A percentile compares a stretch with the other conserved stretches of the same genome.
Conservation (phyloP, 2,113 vertebrate genomes). For the Condylura cristata region DNA sequence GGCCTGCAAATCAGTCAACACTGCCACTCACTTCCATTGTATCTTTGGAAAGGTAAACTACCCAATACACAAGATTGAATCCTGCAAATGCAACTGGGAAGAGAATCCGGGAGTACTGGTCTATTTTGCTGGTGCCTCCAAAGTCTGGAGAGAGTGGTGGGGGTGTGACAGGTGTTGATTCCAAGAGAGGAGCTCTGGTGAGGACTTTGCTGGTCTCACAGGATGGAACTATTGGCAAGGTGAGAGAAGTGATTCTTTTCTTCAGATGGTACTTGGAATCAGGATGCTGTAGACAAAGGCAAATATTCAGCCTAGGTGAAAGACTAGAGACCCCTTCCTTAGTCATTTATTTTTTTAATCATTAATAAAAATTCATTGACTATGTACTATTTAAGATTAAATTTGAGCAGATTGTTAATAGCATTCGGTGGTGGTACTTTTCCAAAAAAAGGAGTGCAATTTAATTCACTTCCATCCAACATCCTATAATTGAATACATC, state of each 20-base stretch:
- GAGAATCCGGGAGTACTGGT: constrained; percentile 97
- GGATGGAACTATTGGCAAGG: constrained; percentile 85
- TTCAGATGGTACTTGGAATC: constrained; percentile 92
- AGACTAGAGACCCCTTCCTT: neutral
- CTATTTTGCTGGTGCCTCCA: constrained; percentile 95
- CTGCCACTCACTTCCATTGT: constrained; percentile 94
- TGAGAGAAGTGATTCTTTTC: constrained; percentile 91
- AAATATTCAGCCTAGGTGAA: neutral
- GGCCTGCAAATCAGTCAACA: constrained; percentile 39
- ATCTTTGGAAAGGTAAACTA: constrained; percentile 98
- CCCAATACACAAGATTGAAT: constrained; percentile 98
- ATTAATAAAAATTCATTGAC: neutral
- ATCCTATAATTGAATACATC: neutral
- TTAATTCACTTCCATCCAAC: neutral
- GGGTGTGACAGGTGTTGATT: constrained; percentile 78
- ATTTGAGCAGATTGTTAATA: neutral
- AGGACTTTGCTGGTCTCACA: constrained; percentile 85
- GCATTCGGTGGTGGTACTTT: neutral
- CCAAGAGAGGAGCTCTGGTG: constrained; percentile 77
- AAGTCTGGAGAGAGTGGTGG: constrained; percentile 82
- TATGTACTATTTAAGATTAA: neutral
- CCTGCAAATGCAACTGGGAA: constrained; percentile 97
- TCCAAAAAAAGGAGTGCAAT: neutral
- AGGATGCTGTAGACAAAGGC: constrained; percentile 79
- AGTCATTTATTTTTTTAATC: neutral